These are phyloP conservation scores for Nyctereutes procyonoides DNA, from an alignment of 2,113 vertebrate genomes.

Conservation along the genomic window DNA sequence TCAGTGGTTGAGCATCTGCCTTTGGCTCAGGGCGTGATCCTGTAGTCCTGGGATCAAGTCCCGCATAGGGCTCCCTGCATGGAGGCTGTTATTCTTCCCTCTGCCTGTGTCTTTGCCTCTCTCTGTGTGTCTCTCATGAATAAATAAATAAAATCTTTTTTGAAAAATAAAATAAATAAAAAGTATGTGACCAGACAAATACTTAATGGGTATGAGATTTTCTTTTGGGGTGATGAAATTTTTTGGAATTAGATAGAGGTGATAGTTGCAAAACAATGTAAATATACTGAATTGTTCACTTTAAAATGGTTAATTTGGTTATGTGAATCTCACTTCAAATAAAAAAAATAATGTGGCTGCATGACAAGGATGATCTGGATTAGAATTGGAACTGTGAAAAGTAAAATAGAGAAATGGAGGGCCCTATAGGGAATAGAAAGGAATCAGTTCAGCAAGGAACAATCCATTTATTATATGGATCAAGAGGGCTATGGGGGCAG, in stretches of 20 bases:
- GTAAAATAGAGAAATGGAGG: background rate
- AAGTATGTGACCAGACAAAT: background rate
- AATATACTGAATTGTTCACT: conserved; percentile 6
- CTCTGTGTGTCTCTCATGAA: too few relatives aligned
- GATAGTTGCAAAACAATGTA: background rate
- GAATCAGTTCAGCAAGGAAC: background rate
- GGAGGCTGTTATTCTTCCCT: too few relatives aligned
- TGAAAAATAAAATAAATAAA: too few relatives aligned
- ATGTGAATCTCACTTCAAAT: background rate
- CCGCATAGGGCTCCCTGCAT: too few relatives aligned
- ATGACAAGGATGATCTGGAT: background rate
- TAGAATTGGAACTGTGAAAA: background rate
- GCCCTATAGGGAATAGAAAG: background rate
- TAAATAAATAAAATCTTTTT: too few relatives aligned
- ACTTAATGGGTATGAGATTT: background rate
- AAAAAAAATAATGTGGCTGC: background rate
- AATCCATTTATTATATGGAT: background rate
- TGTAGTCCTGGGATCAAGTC: too few relatives aligned
- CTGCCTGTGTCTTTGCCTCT: too few relatives aligned
- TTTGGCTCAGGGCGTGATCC: too few relatives aligned
- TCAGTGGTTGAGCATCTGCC: too few relatives aligned
- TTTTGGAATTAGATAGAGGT: background rate
- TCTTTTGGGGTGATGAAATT: background rate
- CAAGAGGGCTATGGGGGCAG: background rate
- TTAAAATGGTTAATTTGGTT: conserved; percentile 17